Evolutionary conservation across 2,797 vertebrate genomes (phyloP).

Genomic region (Squalus acanthias): DNA sequence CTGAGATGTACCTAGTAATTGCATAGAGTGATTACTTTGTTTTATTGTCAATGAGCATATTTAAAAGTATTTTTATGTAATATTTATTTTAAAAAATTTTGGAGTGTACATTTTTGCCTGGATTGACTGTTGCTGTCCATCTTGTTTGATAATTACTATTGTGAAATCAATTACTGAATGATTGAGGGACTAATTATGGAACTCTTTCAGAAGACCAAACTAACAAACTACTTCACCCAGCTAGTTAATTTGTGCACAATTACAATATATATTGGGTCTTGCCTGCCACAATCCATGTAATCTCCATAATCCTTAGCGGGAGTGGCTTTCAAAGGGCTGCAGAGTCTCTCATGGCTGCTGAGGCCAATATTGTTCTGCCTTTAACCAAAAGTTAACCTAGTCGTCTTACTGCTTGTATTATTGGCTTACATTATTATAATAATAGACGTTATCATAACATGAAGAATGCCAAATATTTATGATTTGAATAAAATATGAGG

Average conservation of each 20-base stretch:
- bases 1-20: not conserved
- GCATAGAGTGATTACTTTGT: not conserved
- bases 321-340: not conserved
- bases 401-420: not conserved
- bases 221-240: not conserved
- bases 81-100: not conserved
- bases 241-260: not conserved
- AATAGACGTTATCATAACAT: not conserved
- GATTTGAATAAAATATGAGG: not conserved
- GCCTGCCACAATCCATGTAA: not conserved
- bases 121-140: not conserved
- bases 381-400: not conserved
- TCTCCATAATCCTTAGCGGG: not conserved
- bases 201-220: not conserved
- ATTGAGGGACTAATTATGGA: not conserved
- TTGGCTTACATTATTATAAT: not conserved
- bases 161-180: not conserved
- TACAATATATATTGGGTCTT: not conserved
- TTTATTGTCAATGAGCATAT: not conserved
- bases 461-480: constrained; percentile 10
- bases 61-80: not conserved
- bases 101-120: not conserved
- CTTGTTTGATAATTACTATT: not conserved
- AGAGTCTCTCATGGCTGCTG: not conserved
- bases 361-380: not conserved